Conservation (phyloP, 30 jellyfish, hydroid and myxozoan genomes). For the Mastigias papua region DNA sequence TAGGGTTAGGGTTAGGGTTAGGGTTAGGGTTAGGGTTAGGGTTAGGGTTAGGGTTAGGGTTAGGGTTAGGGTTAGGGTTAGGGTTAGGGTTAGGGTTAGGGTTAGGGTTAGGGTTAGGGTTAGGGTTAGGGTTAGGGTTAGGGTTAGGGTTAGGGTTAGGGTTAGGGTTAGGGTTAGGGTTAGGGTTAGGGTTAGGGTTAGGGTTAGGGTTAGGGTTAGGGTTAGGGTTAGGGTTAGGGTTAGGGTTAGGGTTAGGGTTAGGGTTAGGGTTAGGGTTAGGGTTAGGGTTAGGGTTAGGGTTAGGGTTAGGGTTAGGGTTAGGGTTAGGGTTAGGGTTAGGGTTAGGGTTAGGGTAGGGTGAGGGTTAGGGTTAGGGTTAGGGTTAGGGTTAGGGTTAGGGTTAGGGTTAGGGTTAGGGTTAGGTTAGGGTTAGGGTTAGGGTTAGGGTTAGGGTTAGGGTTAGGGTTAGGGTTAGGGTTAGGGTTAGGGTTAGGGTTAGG, state of each 20-base stretch:
- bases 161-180: slow-evolving; percentile 53
- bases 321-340: slow-evolving; percentile 1
- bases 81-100: neutral
- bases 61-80: neutral
- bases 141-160: slow-evolving; percentile 55
- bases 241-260: neutral
- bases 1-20: neutral
- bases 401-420: neutral
- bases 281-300: slow-evolving; percentile 1
- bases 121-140: slow-evolving; percentile 51
- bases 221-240: slow-evolving; percentile 1
- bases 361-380: no score
- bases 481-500: slow-evolving; percentile 1
- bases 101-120: slow-evolving; percentile 52
- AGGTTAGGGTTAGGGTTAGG: no score
- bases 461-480: slow-evolving; percentile 1
- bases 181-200: slow-evolving; percentile 51
- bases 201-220: slow-evolving; percentile 30
- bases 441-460: slow-evolving; percentile 1
- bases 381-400: slow-evolving; percentile 1
- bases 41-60: slow-evolving; percentile 2
- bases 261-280: slow-evolving; percentile 1
- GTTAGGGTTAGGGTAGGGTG: no score
- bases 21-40: slow-evolving; percentile 8
- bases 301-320: neutral